These are phyloP conservation scores for Tetramorium simillimum DNA, from an alignment of 1,140 invertebrate species.

Conservation along the genomic window DNA sequence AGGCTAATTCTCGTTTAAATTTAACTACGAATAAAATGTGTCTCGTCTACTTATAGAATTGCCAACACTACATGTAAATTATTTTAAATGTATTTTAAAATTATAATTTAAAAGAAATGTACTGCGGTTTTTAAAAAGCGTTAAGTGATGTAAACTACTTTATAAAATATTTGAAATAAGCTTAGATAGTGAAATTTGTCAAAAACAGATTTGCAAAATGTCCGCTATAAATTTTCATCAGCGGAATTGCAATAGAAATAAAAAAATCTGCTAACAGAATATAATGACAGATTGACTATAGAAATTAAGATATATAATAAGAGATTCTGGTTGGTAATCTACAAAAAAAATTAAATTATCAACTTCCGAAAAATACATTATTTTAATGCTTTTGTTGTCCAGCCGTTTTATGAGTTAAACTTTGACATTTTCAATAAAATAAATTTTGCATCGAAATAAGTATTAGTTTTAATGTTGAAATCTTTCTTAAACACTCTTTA, in stretches of 20 bases:
- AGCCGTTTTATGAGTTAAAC: not conserved
- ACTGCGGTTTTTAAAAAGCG: not conserved
- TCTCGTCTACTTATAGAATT: not conserved
- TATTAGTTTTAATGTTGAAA: not conserved
- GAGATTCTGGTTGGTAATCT: no score
- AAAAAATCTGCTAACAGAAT: not conserved
- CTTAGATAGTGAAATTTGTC: not conserved
- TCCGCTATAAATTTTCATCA: not conserved
- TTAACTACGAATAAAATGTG: not conserved
- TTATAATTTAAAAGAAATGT: not conserved
- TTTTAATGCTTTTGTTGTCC: not conserved
- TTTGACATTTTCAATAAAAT: not conserved
- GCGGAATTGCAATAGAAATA: not conserved
- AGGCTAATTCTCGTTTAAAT: not conserved
- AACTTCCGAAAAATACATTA: not conserved
- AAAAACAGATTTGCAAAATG: not conserved
- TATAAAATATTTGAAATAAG: not conserved
- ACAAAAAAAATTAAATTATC: not conserved
- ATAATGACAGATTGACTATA: not conserved
- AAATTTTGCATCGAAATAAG: not conserved
- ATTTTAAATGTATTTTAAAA: not conserved
- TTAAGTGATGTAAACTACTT: not conserved
- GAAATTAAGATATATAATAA: no score
- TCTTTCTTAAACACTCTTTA: not conserved
- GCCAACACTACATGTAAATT: not conserved